Evolutionary conservation across 2,113 vertebrate species (phyloP).

Genomic region (Tympanuchus pallidicinctus): DNA sequence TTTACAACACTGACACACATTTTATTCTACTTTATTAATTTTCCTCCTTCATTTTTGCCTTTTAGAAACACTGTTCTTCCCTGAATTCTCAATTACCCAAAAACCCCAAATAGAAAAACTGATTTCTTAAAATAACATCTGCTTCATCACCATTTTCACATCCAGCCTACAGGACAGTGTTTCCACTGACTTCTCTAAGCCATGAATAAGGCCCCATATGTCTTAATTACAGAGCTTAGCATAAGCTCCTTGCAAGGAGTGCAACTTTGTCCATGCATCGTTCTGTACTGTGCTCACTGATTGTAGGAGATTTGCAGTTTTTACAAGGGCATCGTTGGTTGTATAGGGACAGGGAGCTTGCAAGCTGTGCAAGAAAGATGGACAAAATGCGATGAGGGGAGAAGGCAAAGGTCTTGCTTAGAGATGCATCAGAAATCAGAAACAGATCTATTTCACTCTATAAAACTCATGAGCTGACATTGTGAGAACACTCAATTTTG

Average conservation of each 20-base stretch:
- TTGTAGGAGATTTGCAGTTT: constrained; percentile 9
- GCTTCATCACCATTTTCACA: constrained; percentile 57
- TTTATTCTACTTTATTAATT: not conserved
- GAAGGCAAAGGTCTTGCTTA: not conserved
- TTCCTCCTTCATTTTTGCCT: not conserved
- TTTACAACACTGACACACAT: not conserved
- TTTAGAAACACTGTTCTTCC: not conserved
- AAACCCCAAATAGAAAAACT: constrained; percentile 9
- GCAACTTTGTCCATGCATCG: constrained; percentile 8
- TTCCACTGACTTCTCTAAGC: constrained; percentile 53
- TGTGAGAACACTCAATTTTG: not conserved
- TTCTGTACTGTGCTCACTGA: not conserved
- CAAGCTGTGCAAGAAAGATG: not conserved
- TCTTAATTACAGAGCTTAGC: constrained; percentile 59
- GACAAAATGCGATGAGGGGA: not conserved
- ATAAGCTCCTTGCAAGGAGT: constrained; percentile 45
- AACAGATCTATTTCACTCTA: not conserved
- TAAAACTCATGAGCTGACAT: not conserved
- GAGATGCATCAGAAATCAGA: not conserved
- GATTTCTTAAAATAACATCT: constrained; percentile 62
- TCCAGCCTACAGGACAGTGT: constrained; percentile 19
- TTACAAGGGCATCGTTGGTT: not conserved
- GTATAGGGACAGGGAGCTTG: not conserved
- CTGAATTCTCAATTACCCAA: not conserved
- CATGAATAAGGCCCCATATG: constrained; percentile 50